Evolutionary conservation across 1,140 invertebrate genomes (phyloP), one percentile per base, ranked within the genome.

Genomic region (Heterodera carotae): DNA sequence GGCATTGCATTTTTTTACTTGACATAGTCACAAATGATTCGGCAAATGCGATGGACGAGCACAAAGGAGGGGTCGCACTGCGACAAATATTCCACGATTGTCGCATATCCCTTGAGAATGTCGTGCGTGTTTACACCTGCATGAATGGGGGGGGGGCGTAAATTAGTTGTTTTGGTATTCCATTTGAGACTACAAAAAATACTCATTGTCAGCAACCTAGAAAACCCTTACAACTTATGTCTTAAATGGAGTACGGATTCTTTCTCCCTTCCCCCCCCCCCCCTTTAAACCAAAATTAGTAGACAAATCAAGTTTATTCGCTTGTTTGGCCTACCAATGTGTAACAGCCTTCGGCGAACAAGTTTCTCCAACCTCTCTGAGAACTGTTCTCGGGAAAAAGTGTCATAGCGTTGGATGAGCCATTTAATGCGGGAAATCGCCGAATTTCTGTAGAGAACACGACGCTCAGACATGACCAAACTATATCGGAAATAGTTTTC

Each of bases 31-130:
- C 93, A 92, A 18, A 99, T 94, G 31, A 96, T 95, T 81, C 95
- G 93, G 75, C 96, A 97, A 0, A 98, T 94, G 62, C 94, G 92
- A 88, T 98, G 95, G 60, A 99, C 89, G 67, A 99, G 91, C 33
- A 98, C 93, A 34, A 96, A 96, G 48, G 92, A 93, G 12, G 93
- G 93, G 89, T 99, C 97, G 29, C 99, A 89, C 80, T 96, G 92
- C 79, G 94, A 91, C 48, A 99, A 90, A 5, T 95, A 90, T 91
- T 94, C 92, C 25, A 99, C 98, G 43, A 95, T 93, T 29, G 94
- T 93, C 29, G 98, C 93, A 88, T 99, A 99, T 0, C 95, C 96
- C 36, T 95, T 96, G 69, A 99, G 89, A 84, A 99, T 96, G 88
- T 98, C 95, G 59, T 93, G 92, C n/a, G 97, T 99, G 82, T 96